A percentile compares a stretch with the other conserved stretches of the same genome.
Conservation (phyloP, 2,797 vertebrate genomes). For the Hydrocynus forskahlii region DNA sequence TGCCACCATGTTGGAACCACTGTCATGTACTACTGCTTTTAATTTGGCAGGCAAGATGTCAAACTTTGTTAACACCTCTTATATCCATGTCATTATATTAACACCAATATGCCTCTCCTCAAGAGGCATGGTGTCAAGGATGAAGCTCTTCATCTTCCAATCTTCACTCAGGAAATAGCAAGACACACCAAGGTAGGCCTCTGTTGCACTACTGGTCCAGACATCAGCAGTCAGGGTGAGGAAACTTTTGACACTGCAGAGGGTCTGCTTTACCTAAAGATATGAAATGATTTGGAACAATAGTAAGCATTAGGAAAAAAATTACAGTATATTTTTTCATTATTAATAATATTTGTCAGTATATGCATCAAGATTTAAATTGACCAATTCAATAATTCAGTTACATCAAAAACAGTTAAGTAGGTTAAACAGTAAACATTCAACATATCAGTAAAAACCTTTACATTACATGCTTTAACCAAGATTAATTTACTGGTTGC, state of each 20-base stretch:
- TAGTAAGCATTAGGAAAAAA: background rate
- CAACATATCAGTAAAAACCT: background rate
- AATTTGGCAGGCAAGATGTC: no score
- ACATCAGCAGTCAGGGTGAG: constrained; percentile 35
- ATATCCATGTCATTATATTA: no score
- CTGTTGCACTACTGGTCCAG: constrained; percentile 33
- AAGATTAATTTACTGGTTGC: constrained; percentile 21
- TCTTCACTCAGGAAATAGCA: constrained; percentile 18
- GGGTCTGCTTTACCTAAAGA: constrained; percentile 36
- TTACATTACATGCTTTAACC: constrained; percentile 27
- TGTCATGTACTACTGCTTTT: no score
- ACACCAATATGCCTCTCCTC: no score
- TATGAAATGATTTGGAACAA: constrained; percentile 11
- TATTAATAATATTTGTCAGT: background rate
- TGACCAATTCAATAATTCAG: constrained; percentile 28
- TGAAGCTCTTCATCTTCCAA: no score
- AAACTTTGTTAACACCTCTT: no score
- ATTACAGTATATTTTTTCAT: background rate
- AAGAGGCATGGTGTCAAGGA: constrained; percentile 22
- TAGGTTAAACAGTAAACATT: constrained; percentile 11
- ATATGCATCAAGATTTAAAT: constrained; percentile 23
- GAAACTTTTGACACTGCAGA: constrained; percentile 22
- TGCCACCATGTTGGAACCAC: no score
- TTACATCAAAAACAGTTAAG: no score
- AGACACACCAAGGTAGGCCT: constrained; percentile 22